Evolutionary conservation across 2,113 vertebrate genomes (phyloP), one percentile per base, ranked within the genome.

Genomic region (Tetrax tetrax): DNA sequence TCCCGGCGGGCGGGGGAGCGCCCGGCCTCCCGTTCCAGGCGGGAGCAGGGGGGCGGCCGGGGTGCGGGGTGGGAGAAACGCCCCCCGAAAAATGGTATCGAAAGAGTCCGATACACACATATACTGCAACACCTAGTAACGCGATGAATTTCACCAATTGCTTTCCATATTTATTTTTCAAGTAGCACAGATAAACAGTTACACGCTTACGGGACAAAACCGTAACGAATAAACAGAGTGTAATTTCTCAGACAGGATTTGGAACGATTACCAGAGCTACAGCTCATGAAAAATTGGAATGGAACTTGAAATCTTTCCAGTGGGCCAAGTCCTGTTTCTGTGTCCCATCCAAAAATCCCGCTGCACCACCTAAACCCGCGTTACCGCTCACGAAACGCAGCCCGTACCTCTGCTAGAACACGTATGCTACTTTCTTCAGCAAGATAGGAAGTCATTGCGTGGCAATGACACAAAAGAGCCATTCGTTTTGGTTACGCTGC

Each of bases 251-350:
- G n/a, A 31, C 10, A 22, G 24, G 29, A 72, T 24, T 13, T 51
- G 50, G 24, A 51, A 51, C 21, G 21, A 51, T 51, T 51, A 43
- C 41, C 41, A 43, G 41, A 43, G 9, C 41, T 72, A 45, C 6
- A 9, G 59, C 53, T 71, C 37, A 24, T 25, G n/a, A 43, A 64
- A 61, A 78, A 81, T 10, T 20, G 53, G 20, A 59, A 15, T 0
- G 5, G 35, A 47, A 69, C 9, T 41, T 50, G 28, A 69, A 64
- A 59, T 22, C 11, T 6, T 64, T 74, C 23, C 31, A n/a, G 28
- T 1, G 0, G 18, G 56, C 17, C 21, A 48, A 43, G 28, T 24
- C 28, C 10, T 1, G 0, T 47, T 54, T 59, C 61, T 60, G 6
- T 7, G 2, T 17, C n/a, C 50, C 54, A 50, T 59, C 21, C 65